Percentiles rank a stretch among this genome's conserved stretches.
phyloP scores from a whole-genome alignment of 1,140 invertebrate genomes.

The Drosophila melanica region DNA sequence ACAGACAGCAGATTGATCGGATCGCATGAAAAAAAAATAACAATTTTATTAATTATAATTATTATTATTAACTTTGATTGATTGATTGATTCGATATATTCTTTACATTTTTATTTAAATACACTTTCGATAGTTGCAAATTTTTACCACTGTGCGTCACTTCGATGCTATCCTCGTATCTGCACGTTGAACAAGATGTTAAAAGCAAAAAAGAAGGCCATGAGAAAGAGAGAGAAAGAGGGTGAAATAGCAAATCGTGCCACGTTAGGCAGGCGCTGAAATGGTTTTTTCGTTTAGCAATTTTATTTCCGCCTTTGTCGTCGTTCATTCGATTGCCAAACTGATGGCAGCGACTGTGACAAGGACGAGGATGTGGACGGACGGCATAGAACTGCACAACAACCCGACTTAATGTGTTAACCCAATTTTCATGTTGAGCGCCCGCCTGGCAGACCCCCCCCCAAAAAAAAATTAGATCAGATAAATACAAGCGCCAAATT shows the following conservation, averaged over 20 bases:
- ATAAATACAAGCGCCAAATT: slow-evolving; percentile 33
- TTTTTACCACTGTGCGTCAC: slow-evolving; percentile 47
- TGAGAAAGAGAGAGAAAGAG: background rate
- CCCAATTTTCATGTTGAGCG: slow-evolving; percentile 74
- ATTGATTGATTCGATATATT: background rate
- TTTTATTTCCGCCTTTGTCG: slow-evolving; percentile 80
- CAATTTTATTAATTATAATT: background rate
- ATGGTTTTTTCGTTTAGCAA: slow-evolving; percentile 74
- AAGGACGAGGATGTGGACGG: slow-evolving; percentile 29
- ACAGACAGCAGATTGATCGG: background rate
- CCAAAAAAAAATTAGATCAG: slow-evolving; percentile 19
- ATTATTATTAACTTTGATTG: no score
- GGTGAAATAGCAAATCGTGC: slow-evolving; percentile 12
- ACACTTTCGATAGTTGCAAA: background rate
- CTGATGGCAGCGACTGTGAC: slow-evolving; percentile 44
- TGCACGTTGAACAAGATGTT: slow-evolving; percentile 52
- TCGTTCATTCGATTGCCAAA: slow-evolving; percentile 76
- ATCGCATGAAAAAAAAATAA: background rate
- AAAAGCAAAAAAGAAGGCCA: slow-evolving; percentile 65
- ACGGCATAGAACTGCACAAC: slow-evolving; percentile 44
- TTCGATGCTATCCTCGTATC: background rate
- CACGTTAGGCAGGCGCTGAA: slow-evolving; percentile 45
- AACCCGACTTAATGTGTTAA: slow-evolving; percentile 72
- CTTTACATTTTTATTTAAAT: background rate
- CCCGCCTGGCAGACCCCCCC: slow-evolving; percentile 7